Evolutionary conservation across 1,140 invertebrate species (phyloP).

Genomic region (Diprion similis): DNA sequence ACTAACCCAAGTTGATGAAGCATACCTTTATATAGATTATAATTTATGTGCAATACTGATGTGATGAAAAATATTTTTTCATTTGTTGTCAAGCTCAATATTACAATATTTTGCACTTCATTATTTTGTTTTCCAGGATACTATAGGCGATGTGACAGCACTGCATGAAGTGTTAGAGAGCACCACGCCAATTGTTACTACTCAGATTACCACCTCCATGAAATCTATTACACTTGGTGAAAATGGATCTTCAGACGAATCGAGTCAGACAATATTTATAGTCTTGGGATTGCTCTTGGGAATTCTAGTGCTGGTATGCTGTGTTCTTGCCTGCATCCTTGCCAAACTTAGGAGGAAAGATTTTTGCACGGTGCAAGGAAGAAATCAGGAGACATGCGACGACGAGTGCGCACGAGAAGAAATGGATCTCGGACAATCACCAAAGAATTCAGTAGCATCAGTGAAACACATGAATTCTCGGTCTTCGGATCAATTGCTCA

Average conservation of each 20-base stretch:
- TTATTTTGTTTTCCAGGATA: conserved; percentile 30
- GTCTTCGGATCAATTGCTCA: conserved; percentile 10
- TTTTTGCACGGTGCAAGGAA: conserved; percentile 35
- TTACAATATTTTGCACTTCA: conserved; percentile 7
- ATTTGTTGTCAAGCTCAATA: neutral
- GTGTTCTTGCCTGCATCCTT: conserved; percentile 40
- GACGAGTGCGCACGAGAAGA: conserved; percentile 42
- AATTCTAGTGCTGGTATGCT: conserved; percentile 46
- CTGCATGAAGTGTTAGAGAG: too few species aligned
- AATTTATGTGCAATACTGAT: neutral
- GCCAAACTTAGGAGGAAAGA: conserved; percentile 40
- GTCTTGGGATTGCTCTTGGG: conserved; percentile 22
- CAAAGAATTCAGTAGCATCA: conserved; percentile 36
- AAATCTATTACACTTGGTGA: too few species aligned
- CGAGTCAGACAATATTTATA: conserved; percentile 28
- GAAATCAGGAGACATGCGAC: conserved; percentile 42
- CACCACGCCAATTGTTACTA: too few species aligned
- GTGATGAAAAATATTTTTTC: too few species aligned
- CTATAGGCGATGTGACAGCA: conserved; percentile 39
- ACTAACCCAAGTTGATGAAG: conserved; percentile 18
- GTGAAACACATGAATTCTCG: conserved; percentile 25
- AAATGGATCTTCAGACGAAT: neutral
- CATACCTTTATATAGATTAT: conserved; percentile 17
- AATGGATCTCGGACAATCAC: conserved; percentile 41
- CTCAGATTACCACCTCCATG: too few species aligned